A percentile compares a stretch with the other conserved stretches of the same genome.
Conservation (phyloP, 2,888 invertebrate species). For the Erebia ligea region DNA sequence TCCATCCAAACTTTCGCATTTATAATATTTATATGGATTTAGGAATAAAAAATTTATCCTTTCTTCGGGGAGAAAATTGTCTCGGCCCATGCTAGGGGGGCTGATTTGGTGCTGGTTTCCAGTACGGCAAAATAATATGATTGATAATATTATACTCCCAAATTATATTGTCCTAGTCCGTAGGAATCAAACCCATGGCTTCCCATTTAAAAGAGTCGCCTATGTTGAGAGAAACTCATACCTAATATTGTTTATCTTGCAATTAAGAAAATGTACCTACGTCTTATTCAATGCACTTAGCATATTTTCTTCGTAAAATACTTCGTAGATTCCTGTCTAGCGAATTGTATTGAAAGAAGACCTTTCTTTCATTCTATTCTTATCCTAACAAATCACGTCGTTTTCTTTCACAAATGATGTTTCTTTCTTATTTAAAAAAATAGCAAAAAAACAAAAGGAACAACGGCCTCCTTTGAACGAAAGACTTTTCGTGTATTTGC, state of each 20-base stretch:
- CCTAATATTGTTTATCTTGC: no score
- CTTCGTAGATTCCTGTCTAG: neutral
- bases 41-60: no score
- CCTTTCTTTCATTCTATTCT: neutral
- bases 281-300: no score
- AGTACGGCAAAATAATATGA: neutral
- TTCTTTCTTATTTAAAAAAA: neutral
- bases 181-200: no score
- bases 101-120: neutral
- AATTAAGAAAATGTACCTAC: no score
- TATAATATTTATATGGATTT: no score
- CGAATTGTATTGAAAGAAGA: neutral
- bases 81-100: no score
- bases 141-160: neutral
- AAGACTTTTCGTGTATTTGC: constrained; percentile 4
- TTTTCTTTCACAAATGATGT: neutral
- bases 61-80: no score
- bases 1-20: no score
- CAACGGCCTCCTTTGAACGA: constrained; percentile 8
- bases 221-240: no score
- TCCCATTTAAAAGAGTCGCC: no score
- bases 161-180: no score
- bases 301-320: neutral
- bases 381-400: neutral
- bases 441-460: neutral